Conservation (phyloP, 2,797 vertebrate genomes). For the Pangasius mekongensis region DNA sequence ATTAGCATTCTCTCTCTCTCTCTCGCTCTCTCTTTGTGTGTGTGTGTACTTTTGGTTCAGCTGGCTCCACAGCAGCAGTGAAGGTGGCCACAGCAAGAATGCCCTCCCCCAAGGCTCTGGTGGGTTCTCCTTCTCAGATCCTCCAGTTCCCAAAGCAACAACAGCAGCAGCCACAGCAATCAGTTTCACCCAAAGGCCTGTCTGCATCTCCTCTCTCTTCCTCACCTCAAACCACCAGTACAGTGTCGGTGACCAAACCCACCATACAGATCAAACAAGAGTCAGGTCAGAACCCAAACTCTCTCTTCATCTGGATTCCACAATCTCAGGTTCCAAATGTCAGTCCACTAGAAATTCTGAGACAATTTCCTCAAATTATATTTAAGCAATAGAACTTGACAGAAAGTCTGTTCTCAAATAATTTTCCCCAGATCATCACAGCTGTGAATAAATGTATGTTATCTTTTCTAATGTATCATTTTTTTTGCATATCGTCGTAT, state of each 20-base stretch:
- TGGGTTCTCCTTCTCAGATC: slow-evolving; percentile 89
- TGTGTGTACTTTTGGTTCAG: slow-evolving; percentile 61
- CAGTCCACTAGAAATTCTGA: background rate
- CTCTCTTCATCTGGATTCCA: background rate
- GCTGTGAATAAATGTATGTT: background rate
- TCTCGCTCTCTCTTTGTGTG: background rate
- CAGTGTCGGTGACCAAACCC: slow-evolving; percentile 85
- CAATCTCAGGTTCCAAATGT: background rate
- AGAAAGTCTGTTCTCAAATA: background rate
- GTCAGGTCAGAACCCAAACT: slow-evolving; percentile 81
- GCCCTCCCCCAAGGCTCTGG: slow-evolving; percentile 91
- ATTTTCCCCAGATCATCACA: background rate
- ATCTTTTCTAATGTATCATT: background rate
- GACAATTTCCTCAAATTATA: background rate
- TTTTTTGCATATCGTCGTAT: no score
- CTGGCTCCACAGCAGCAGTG: slow-evolving; percentile 84
- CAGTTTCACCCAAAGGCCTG: slow-evolving; percentile 63
- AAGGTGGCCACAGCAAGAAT: slow-evolving; percentile 90
- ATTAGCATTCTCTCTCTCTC: background rate
- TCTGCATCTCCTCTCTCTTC: slow-evolving; percentile 75
- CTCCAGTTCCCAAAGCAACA: slow-evolving; percentile 94
- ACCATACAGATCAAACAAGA: slow-evolving; percentile 99
- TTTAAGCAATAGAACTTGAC: background rate
- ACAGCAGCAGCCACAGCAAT: slow-evolving; percentile 85
- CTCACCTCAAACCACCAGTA: slow-evolving; percentile 71